Evolutionary conservation across 2,797 vertebrate species (phyloP).

Genomic region (Karalla daura): DNA sequence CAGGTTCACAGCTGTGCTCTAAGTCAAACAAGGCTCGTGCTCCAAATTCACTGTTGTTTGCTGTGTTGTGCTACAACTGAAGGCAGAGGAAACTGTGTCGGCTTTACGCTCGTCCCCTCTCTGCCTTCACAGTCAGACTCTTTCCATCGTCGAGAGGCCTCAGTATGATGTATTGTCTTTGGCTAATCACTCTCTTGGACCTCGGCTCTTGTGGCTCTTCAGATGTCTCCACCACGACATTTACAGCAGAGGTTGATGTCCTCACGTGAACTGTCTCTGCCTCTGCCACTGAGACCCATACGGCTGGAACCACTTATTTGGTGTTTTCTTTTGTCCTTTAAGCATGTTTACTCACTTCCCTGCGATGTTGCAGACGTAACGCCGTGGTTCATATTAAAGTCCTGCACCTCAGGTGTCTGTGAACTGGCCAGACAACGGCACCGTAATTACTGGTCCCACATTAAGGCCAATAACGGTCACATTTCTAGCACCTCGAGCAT

Average conservation of each 20-base stretch:
- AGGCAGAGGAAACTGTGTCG: conserved; percentile 17
- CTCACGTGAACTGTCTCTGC: conserved; percentile 56
- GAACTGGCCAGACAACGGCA: conserved; percentile 23
- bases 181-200: conserved; percentile 55
- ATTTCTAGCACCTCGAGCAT: conserved; percentile 5
- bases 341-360: conserved; percentile 41
- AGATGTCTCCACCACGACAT: conserved; percentile 54
- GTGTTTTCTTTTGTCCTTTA: conserved; percentile 28
- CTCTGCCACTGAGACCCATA: conserved; percentile 9
- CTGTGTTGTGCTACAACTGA: conserved; percentile 19
- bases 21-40: neutral
- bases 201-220: conserved; percentile 42
- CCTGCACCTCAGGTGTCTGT: conserved; percentile 24
- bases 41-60: neutral
- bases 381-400: conserved; percentile 26
- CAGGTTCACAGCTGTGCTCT: conserved; percentile 18
- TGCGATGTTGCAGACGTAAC: conserved; percentile 30
- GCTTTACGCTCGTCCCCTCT: conserved; percentile 5
- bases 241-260: conserved; percentile 57
- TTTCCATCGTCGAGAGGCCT: conserved; percentile 58
- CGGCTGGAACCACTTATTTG: conserved; percentile 39
- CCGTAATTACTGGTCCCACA: conserved; percentile 29
- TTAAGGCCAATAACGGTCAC: neutral
- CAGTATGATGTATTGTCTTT: conserved; percentile 40
- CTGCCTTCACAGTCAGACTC: conserved; percentile 49